These are phyloP conservation scores for Plebejus melissa DNA, from an alignment of 2,888 invertebrate species.

Conservation along the genomic window DNA sequence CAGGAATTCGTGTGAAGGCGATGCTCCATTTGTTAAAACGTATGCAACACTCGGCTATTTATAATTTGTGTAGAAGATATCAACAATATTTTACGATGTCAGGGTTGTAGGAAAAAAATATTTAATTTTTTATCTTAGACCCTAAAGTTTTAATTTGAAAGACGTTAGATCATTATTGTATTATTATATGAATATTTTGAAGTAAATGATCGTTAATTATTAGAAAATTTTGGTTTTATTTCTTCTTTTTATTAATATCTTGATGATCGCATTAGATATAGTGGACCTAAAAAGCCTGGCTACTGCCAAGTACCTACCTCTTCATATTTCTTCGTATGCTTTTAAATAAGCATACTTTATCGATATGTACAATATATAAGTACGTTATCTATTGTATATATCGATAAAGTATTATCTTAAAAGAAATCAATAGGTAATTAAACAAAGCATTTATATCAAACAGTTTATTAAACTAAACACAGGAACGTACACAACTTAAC, in stretches of 20 bases:
- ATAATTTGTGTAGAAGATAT: constrained; percentile 81
- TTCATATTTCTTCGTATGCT: too few species aligned
- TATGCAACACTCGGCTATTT: constrained; percentile 96
- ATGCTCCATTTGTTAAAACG: constrained; percentile 95
- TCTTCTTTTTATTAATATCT: not conserved
- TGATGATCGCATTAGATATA: not conserved
- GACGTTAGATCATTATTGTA: constrained; percentile 66
- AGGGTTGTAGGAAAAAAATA: constrained; percentile 60
- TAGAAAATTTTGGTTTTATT: constrained; percentile 67
- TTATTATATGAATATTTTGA: constrained; percentile 75
- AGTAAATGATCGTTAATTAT: constrained; percentile 79
- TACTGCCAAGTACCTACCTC: too few species aligned
- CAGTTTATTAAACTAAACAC: not conserved
- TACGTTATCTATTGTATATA: too few species aligned
- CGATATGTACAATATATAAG: too few species aligned
- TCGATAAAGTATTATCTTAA: not conserved
- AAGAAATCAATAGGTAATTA: not conserved
- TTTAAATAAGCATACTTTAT: not conserved
- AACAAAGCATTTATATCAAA: not conserved
- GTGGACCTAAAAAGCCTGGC: not conserved
- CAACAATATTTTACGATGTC: constrained; percentile 66
- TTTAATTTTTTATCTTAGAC: constrained; percentile 71
- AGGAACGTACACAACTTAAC: not conserved
- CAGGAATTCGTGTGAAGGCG: constrained; percentile 92
- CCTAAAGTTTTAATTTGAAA: constrained; percentile 62